These are phyloP conservation scores for Eciton burchellii DNA, from an alignment of 1,140 invertebrate species.

Conservation along the genomic window DNA sequence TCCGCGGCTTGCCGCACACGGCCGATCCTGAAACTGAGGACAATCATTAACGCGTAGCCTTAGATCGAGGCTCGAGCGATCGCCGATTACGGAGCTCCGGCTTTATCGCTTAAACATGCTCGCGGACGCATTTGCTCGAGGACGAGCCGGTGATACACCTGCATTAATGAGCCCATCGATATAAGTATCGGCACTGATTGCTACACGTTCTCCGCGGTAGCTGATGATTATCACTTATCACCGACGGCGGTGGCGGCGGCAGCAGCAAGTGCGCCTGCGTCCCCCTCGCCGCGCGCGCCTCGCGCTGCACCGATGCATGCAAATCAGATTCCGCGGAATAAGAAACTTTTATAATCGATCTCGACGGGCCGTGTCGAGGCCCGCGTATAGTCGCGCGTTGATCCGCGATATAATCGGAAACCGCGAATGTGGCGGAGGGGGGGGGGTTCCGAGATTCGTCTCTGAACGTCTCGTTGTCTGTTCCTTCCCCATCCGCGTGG, in stretches of 20 bases:
- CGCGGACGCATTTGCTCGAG: constrained; percentile 11
- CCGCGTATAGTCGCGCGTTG: background rate
- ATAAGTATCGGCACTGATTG: constrained; percentile 56
- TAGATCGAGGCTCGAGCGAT: no score
- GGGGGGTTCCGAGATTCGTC: no score
- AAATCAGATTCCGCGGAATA: constrained; percentile 43
- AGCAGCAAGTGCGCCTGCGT: constrained; percentile 15
- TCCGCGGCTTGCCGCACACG: no score
- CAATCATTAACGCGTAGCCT: no score
- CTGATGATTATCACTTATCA: constrained; percentile 44
- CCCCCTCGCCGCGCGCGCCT: constrained; percentile 29
- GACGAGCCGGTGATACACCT: constrained; percentile 21
- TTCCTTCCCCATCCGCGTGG: no score
- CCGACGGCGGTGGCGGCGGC: background rate
- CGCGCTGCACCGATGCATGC: constrained; percentile 35
- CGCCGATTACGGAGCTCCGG: constrained; percentile 9
- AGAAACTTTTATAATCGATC: constrained; percentile 50
- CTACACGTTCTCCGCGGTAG: constrained; percentile 22
- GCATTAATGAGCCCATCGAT: constrained; percentile 45
- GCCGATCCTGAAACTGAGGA: no score
- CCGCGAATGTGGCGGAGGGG: no score
- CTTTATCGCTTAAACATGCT: constrained; percentile 42
- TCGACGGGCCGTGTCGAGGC: constrained; percentile 25
- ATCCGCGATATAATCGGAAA: constrained; percentile 30
- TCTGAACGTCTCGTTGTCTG: no score